Evolutionary conservation across 1,140 invertebrate genomes (phyloP), one percentile per base, ranked within the genome.

Genomic region (Chrysomallon squamiferum): DNA sequence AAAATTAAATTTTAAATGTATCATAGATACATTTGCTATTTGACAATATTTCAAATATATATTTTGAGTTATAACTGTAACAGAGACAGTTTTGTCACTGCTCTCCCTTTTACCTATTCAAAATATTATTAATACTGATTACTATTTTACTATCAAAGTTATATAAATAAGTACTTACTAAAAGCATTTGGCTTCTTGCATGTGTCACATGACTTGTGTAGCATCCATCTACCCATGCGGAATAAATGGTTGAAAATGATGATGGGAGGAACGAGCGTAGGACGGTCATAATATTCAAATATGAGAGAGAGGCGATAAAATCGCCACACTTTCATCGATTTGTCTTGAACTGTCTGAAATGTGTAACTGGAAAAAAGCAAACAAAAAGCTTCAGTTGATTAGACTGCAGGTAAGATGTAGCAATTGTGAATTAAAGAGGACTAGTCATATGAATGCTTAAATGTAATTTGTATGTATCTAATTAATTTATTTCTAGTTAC

Each of bases 231-330:
- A 20, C 73, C 20, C 3, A 65, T 33, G 2, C 78, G 70, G 35
- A 68, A 76, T 13, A 80, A 22, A 58, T 86, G 81, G 61, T 73
- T 80, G 7, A 87, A 20, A 3, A 87, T 71, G 35, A 87, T 84
- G 38, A 87, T 71, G 27, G 87, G 87, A 32, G 85, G 84, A 18
- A 85, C 79, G 13, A 88, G 73, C 0, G 77, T 66, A 0, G 87
- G 86, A 54, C 84, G 70, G 43, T 85, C 74, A 59, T 84, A 85
- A 68, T 83, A 87, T 70, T 88, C 86, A 38, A 79, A 68, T 49
- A 86, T 76, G 66, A 85, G 72, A 6, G 80, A 73, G 62, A 81
- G 86, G 59, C 85, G 79, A 69, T 87, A 83, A 68, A 79, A 88
- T 43, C 83, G 76, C 85, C 86, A 88, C 15, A 82, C 79, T 57